phyloP scores from a whole-genome alignment of 2,113 vertebrate species.

The Synodontis membranacea region DNA sequence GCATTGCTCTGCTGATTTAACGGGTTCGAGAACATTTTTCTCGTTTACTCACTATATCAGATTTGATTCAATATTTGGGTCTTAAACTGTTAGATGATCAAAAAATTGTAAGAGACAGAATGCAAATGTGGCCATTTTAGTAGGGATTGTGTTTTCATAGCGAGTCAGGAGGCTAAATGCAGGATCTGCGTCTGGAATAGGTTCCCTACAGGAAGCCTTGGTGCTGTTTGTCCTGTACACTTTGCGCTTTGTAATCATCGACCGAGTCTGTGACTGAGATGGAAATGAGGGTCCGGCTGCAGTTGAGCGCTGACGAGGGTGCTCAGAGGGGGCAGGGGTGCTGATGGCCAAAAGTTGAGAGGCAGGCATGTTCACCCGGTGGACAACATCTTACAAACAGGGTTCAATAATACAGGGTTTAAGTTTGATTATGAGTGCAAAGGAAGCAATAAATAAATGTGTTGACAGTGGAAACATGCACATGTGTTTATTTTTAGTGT shows the following conservation, averaged over 20 bases:
- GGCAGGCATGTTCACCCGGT: not conserved
- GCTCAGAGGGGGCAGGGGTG: conserved; percentile 31
- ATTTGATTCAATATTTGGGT: no score
- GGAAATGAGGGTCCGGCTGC: conserved; percentile 50
- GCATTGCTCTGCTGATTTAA: not conserved
- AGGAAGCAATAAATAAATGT: conserved; percentile 6
- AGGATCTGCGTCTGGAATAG: conserved; percentile 17
- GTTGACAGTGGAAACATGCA: not conserved
- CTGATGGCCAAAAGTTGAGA: conserved; percentile 30
- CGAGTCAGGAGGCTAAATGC: conserved; percentile 1
- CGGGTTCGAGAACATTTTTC: not conserved
- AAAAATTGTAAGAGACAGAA: conserved; percentile 14
- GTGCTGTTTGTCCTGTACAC: conserved; percentile 48
- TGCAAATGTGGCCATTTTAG: conserved; percentile 31
- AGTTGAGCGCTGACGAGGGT: conserved; percentile 29
- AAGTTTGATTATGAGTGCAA: conserved; percentile 2
- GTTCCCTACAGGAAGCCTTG: conserved; percentile 37
- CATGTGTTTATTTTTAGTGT: not conserved
- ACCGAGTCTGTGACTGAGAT: conserved; percentile 36
- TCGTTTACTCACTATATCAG: not conserved
- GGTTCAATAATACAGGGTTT: conserved; percentile 7
- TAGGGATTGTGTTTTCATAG: conserved; percentile 32
- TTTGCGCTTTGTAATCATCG: conserved; percentile 31
- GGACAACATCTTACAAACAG: not conserved
- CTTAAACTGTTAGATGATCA: no score